Evolutionary conservation across 2,888 invertebrate species (phyloP), one percentile per base, ranked within the genome.

Genomic region (Nineta flava): DNA sequence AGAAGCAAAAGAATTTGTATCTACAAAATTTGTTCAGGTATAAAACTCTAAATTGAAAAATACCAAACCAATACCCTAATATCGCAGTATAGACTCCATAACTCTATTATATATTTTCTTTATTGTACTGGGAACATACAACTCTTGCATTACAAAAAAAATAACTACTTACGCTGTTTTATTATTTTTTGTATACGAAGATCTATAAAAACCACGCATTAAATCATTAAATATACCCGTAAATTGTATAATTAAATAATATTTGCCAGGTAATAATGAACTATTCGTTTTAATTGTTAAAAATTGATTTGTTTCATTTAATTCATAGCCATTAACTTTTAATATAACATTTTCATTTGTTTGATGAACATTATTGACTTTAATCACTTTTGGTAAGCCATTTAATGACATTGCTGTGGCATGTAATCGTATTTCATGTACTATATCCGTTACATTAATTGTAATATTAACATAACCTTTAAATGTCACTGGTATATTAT

Each of bases 141-240:
- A n/a, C n/a, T n/a, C n/a, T n/a, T n/a, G n/a, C n/a, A n/a, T n/a
- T n/a, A n/a, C n/a, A n/a, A n/a, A 19, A 19, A 19, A 19, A 4
- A 19, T 19, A 4, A 19, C 4, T 57, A 60, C 68, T 68, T 64
- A 84, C 87, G 80, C 81, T 57, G 77, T 83, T 50, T 78, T 69
- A 56, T 80, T 81, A 53, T 74, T 74, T 54, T 76, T 75, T 56
- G 72, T 73, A 63, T 90, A 90, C 0, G 84, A 84, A 66, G 87
- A 87, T 57, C 86, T 74, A 61, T 88, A 90, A 65, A 90, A 87
- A 42, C 88, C 90, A 58, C 82, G 79, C 34, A 88, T 68, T 55
- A 80, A 74, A 60, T 87, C 84, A 59, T 82, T 83, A 47, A 91
- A 68, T 52, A 76, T 69, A 1, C 88, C 91, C 5, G 72, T 69